Evolutionary conservation across 2,797 vertebrate genomes (phyloP).

Genomic region (Buceros bicornis): DNA sequence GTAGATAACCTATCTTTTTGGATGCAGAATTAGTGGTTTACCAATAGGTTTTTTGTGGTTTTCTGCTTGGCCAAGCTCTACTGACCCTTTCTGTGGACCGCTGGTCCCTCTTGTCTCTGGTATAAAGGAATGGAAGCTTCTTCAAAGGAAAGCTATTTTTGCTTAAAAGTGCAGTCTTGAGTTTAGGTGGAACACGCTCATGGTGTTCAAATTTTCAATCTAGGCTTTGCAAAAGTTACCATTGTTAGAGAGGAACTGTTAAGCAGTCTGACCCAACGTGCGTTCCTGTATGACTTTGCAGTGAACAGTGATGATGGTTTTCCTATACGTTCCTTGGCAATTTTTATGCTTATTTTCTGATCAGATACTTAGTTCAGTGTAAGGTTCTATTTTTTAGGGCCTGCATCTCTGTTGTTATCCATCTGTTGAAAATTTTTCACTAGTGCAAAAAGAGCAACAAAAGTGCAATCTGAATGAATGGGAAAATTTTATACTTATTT

Average conservation of each 20-base stretch:
- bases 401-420: not conserved
- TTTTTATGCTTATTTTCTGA: not conserved
- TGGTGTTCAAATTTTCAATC: not conserved
- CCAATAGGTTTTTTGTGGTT: not conserved
- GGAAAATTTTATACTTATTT: not conserved
- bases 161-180: not conserved
- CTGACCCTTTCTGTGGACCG: not conserved
- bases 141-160: not conserved
- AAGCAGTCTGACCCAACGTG: not conserved
- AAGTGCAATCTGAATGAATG: not conserved
- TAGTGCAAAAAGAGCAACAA: not conserved
- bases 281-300: not conserved
- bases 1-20: not conserved
- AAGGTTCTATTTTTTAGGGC: not conserved
- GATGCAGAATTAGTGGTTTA: not conserved
- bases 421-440: not conserved
- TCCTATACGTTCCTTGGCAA: not conserved
- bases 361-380: not conserved
- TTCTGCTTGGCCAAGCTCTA: not conserved
- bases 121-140: not conserved
- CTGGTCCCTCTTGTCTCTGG: not conserved
- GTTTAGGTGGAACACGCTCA: not conserved
- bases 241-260: not conserved
- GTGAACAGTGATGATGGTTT: not conserved
- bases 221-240: not conserved